Base-by-base conservation (phyloP, 2,888 invertebrate genomes). In the Helleia helle region DNA sequence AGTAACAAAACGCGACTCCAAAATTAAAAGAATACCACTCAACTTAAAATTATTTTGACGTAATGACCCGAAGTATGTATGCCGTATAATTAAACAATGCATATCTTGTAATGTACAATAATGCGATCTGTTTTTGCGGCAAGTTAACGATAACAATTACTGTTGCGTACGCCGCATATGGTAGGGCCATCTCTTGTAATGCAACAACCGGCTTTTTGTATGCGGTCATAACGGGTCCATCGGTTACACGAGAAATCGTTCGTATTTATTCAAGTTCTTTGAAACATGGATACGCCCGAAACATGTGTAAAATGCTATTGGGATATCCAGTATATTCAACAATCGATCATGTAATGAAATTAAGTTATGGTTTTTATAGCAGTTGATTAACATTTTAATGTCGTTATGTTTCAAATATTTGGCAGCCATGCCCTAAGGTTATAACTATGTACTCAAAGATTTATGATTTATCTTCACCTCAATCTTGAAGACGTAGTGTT, bases 231-330 rank as follows among this genome's bases (percentile, higher is more conserved):
- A 34, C 34, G 34, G 34, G 34, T 22, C 22, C 18, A 12, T n/a
- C 17, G 4, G 11, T 31, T 31, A 18, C 17, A 18, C 34, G 34
- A 34, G 34, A 34, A 34, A 34, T 26, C 26, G 26, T 26, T 26
- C 26, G 26, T 26, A 26, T 34, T 34, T 34, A 34, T 34, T 34
- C 34, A 18, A 11, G 34, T 22, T 22, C 6, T 22, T 2, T 2
- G 22, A 22, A 15, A n/a, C n/a, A n/a, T n/a, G n/a, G n/a, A n/a
- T n/a, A 22, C 24, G 8, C 11, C 38, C 48, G 42, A 63, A n/a
- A n/a, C n/a, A n/a, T n/a, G n/a, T n/a, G n/a, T n/a, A n/a, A n/a
- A n/a, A n/a, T n/a, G n/a, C n/a, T n/a, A n/a, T n/a, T n/a, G n/a
- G n/a, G n/a, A n/a, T n/a, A n/a, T n/a, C n/a, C n/a, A n/a, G n/a